Base-by-base conservation (phyloP, 1,140 invertebrate genomes). In the Trachymyrmex septentrionalis region DNA sequence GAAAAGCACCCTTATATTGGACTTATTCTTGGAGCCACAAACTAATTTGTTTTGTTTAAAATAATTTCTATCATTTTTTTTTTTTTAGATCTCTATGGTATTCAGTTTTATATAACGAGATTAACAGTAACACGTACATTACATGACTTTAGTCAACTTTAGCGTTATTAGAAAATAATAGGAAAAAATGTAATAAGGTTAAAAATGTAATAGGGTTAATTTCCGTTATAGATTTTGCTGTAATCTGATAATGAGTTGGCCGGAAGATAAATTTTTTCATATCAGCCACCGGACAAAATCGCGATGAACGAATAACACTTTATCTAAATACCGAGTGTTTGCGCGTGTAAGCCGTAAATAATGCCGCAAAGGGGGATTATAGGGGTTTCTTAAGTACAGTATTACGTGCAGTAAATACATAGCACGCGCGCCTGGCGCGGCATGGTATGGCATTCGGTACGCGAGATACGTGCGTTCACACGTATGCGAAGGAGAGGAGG, bases 401-500 rank as follows among this genome's bases (percentile, higher is more conserved):
- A 53, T 75, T 82, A 87, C 86, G 71, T 72, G 72, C 27, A 44
- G 64, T 57, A 77, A 78, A 89, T 75, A 85, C 87, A 12, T 64
- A 67, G 73, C 55, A 12, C 34, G 59, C 59, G 59, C 44, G 59
- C 85, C 44, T 5, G 73, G 76, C 88, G 64, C 24, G 75, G 59
- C 14, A 84, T 30, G 64, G 64, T 57, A 88, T 89, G 87, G 82
- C 87, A 69, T 89, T 80, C 55, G 57, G 57, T 44, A 75, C 87
- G 87, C 61, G 77, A 59, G 53, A 61, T 75, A 57, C 61, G 87
- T n/a, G 81, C 3, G 59, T 57, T 48, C 73, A 63, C 76, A 24
- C 50, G 14, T 66, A 21, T 38, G 27, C 10, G 16, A 3, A 5
- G 21, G 1, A 6, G n/a, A 21, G 5, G 10, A 16, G 12, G 9